A percentile compares a stretch with the other conserved stretches of the same genome.
These are phyloP conservation scores for Oenanthe oenanthe DNA, from an alignment of 2,113 vertebrate genomes.

Conservation along the genomic window DNA sequence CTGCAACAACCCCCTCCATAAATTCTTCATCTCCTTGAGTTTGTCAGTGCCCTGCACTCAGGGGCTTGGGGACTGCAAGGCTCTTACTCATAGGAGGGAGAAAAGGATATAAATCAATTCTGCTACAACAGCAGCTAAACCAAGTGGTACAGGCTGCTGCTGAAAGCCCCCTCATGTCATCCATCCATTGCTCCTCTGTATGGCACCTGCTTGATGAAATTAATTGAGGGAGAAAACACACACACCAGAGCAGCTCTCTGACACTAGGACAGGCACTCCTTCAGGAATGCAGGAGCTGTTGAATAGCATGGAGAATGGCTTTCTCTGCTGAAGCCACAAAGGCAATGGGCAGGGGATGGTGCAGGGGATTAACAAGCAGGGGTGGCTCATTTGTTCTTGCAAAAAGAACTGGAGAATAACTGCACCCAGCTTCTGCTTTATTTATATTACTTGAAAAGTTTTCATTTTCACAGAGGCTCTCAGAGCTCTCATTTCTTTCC, in stretches of 20 bases:
- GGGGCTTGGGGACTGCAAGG: neutral
- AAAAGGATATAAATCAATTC: constrained; percentile 3
- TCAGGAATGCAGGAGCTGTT: neutral
- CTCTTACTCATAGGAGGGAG: neutral
- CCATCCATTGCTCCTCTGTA: neutral
- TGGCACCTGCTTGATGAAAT: neutral
- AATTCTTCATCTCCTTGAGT: constrained; percentile 1
- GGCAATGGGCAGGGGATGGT: neutral
- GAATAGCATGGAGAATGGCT: neutral
- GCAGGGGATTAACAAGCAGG: neutral
- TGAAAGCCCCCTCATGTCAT: neutral
- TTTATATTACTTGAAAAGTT: neutral
- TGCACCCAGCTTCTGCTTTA: neutral
- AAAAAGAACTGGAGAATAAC: neutral
- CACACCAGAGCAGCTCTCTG: neutral
- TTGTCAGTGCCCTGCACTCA: neutral
- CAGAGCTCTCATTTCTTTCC: neutral
- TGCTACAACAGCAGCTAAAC: neutral
- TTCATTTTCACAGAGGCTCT: neutral
- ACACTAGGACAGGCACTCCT: neutral
- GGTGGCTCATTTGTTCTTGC: neutral
- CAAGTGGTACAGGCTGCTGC: neutral
- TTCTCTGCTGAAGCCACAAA: neutral
- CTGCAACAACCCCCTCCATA: neutral
- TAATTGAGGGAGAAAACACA: neutral